These are phyloP conservation scores for Plebejus melissa DNA, from an alignment of 2,888 invertebrate genomes.

Conservation along the genomic window DNA sequence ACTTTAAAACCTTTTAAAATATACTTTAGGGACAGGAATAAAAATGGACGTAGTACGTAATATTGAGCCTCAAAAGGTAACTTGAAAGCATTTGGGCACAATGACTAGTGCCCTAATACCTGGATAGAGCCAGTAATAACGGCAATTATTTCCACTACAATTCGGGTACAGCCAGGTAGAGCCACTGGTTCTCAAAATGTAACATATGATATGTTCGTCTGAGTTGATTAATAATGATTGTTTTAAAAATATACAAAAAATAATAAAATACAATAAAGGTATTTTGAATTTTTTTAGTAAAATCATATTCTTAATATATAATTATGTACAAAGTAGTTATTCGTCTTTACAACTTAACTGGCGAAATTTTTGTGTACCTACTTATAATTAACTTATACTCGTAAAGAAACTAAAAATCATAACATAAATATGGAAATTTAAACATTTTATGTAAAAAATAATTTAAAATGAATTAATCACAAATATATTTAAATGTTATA, in stretches of 20 bases:
- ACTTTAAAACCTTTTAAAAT: slow-evolving; percentile 12
- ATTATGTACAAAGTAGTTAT: background rate
- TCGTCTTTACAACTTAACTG: background rate
- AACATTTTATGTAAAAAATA: background rate
- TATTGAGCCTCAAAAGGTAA: slow-evolving; percentile 11
- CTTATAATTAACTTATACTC: background rate
- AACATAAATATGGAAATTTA: background rate
- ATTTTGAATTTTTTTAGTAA: no score
- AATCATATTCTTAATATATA: no score
- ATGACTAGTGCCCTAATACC: slow-evolving; percentile 39
- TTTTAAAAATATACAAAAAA: background rate
- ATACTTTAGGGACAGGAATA: background rate
- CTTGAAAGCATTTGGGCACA: slow-evolving; percentile 27
- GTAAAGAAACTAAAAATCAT: background rate
- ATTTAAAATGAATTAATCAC: slow-evolving; percentile 19
- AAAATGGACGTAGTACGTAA: slow-evolving; percentile 6
- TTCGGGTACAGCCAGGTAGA: slow-evolving; percentile 61
- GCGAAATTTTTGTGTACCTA: background rate
- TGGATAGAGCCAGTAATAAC: slow-evolving; percentile 54
- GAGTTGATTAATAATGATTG: background rate
- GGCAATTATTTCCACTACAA: slow-evolving; percentile 69
- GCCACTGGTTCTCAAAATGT: slow-evolving; percentile 48
- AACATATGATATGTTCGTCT: background rate
- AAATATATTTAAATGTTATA: slow-evolving; percentile 23
- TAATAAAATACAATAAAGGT: background rate